These are phyloP conservation scores for Proterorhinus semilunaris DNA, from an alignment of 2,113 vertebrate genomes.

Conservation along the genomic window DNA sequence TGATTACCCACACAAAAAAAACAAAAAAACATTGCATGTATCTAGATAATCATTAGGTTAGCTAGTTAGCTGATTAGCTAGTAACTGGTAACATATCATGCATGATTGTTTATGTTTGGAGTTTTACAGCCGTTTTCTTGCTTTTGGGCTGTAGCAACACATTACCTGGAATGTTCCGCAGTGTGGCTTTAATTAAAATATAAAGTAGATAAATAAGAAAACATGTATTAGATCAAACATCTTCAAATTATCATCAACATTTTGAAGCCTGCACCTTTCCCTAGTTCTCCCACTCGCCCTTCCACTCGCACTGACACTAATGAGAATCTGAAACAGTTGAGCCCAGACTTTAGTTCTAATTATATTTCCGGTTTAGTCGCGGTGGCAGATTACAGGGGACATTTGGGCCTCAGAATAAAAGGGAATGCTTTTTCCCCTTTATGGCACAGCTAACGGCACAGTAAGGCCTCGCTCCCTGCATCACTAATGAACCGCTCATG, in stretches of 20 bases:
- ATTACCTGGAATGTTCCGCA: too few relatives aligned
- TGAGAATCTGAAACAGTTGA: conserved; percentile 11
- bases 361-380: conserved; percentile 14
- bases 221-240: not conserved
- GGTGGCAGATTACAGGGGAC: conserved; percentile 27
- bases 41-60: too few relatives aligned
- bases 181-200: not conserved
- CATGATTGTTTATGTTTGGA: too few relatives aligned
- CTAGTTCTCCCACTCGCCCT: not conserved
- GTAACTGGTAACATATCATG: too few relatives aligned
- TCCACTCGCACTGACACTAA: conserved; percentile 14
- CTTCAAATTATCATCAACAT: not conserved
- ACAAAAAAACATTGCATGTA: too few relatives aligned
- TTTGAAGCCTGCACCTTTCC: not conserved
- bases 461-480: conserved; percentile 1
- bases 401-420: conserved; percentile 31
- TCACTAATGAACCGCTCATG: not conserved
- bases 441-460: not conserved
- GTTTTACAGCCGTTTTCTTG: too few relatives aligned
- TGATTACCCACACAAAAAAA: too few relatives aligned
- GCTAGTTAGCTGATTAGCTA: too few relatives aligned
- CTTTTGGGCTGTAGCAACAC: too few relatives aligned
- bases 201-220: not conserved
- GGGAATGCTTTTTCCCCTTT: not conserved
- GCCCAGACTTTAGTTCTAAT: conserved; percentile 26